phyloP scores from a whole-genome alignment of 92 coral and sea anemone species.

The Palythoa caribaeorum region DNA sequence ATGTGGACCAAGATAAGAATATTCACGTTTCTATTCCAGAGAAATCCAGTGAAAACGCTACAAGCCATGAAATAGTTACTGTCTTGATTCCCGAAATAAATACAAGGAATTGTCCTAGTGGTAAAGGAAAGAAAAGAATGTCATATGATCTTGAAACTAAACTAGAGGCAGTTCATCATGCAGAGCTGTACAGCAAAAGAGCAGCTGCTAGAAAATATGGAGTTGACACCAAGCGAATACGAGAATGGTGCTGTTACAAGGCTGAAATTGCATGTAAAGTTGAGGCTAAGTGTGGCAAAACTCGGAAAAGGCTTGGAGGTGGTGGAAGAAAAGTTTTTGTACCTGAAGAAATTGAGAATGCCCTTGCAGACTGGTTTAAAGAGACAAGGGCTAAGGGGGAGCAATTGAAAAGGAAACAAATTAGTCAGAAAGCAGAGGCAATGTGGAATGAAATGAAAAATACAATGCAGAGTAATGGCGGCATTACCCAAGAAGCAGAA shows the following conservation, averaged over 20 bases:
- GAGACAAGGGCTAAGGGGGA: slow-evolving; percentile 24
- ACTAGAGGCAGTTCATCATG: slow-evolving; percentile 30
- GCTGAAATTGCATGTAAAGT: slow-evolving; percentile 48
- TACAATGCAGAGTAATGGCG: background rate
- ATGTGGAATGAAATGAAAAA: slow-evolving; percentile 31
- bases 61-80: slow-evolving; percentile 3
- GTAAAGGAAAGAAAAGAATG: slow-evolving; percentile 50
- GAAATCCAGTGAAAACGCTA: background rate
- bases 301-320: slow-evolving; percentile 37
- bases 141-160: slow-evolving; percentile 49
- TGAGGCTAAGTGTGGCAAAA: slow-evolving; percentile 23
- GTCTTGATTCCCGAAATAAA: slow-evolving; percentile 3
- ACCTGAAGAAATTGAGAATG: slow-evolving; percentile 35
- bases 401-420: slow-evolving; percentile 13
- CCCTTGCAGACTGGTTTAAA: slow-evolving; percentile 25
- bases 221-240: slow-evolving; percentile 39
- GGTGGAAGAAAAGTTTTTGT: slow-evolving; percentile 43
- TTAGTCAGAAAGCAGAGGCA: slow-evolving; percentile 34
- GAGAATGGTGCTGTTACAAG: slow-evolving; percentile 49
- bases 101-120: slow-evolving; percentile 20
- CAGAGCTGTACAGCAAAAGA: slow-evolving; percentile 32
- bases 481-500: background rate
- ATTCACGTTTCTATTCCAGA: background rate
- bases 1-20: background rate
- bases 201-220: slow-evolving; percentile 50